phyloP scores from a whole-genome alignment of 2,797 vertebrate genomes.

The Adelosebastes latens region DNA sequence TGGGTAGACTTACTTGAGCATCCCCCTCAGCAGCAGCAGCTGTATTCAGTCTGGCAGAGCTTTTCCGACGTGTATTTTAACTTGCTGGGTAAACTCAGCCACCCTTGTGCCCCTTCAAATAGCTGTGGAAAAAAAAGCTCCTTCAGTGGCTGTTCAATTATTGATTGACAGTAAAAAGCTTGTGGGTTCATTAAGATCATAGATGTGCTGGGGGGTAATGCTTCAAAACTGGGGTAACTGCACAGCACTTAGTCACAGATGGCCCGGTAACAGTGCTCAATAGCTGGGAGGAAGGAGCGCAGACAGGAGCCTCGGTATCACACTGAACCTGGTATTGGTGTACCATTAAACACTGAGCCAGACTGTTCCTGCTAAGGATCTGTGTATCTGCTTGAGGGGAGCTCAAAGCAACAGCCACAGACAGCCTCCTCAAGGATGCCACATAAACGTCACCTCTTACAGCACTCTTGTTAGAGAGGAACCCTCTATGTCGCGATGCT shows the following conservation, averaged over 20 bases:
- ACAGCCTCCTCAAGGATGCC: slow-evolving; percentile 76
- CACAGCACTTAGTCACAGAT: slow-evolving; percentile 80
- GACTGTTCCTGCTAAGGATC: slow-evolving; percentile 81
- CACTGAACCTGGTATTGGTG: slow-evolving; percentile 73
- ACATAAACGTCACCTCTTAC: slow-evolving; percentile 76
- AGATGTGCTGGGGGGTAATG: slow-evolving; percentile 75
- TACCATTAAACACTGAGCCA: slow-evolving; percentile 76
- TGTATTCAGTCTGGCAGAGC: slow-evolving; percentile 38
- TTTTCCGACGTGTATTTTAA: slow-evolving; percentile 38
- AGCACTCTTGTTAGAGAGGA: slow-evolving; percentile 61
- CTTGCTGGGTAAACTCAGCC: slow-evolving; percentile 64
- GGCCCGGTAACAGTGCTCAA: slow-evolving; percentile 70
- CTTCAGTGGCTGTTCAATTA: slow-evolving; percentile 78
- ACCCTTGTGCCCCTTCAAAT: slow-evolving; percentile 65
- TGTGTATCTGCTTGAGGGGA: slow-evolving; percentile 84
- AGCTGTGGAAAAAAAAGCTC: slow-evolving; percentile 70
- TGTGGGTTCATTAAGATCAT: slow-evolving; percentile 81
- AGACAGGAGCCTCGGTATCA: slow-evolving; percentile 64
- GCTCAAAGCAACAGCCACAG: slow-evolving; percentile 84
- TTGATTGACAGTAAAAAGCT: slow-evolving; percentile 82
- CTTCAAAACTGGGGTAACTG: slow-evolving; percentile 77
- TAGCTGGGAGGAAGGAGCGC: slow-evolving; percentile 71
- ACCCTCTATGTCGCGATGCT: slow-evolving; percentile 33
- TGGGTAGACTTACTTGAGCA: slow-evolving; percentile 7
- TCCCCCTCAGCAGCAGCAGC: slow-evolving; percentile 35